Conservation (phyloP, 2,113 vertebrate species). For the Cololabis saira region DNA sequence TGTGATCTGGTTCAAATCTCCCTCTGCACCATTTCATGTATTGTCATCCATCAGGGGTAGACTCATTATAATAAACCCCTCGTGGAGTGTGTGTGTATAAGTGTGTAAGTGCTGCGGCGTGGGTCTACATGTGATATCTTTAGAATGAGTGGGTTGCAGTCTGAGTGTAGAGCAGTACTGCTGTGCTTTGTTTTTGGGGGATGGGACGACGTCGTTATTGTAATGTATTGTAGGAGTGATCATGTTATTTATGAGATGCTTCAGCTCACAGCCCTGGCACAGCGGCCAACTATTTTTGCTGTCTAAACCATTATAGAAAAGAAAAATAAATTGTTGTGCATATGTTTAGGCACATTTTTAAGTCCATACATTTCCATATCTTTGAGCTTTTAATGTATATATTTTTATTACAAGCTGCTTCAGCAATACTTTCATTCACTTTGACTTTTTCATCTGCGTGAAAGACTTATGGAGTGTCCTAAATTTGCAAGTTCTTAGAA, state of each 20-base stretch:
- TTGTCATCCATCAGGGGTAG: slow-evolving; percentile 30
- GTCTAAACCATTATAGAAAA: background rate
- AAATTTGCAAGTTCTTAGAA: too few relatives aligned
- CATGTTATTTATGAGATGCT: slow-evolving; percentile 27
- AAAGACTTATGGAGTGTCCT: too few relatives aligned
- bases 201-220: slow-evolving; percentile 65
- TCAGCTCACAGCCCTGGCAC: slow-evolving; percentile 9
- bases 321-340: too few relatives aligned
- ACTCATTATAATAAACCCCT: slow-evolving; percentile 58
- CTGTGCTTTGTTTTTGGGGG: slow-evolving; percentile 67
- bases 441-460: slow-evolving; percentile 9
- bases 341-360: background rate
- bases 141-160: slow-evolving; percentile 80
- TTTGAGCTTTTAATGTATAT: background rate
- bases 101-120: slow-evolving; percentile 49
- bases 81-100: slow-evolving; percentile 25
- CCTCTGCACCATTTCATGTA: slow-evolving; percentile 43
- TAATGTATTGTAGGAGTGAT: slow-evolving; percentile 47
- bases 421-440: slow-evolving; percentile 34
- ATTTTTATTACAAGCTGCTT: background rate
- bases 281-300: background rate
- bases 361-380: background rate
- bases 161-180: slow-evolving; percentile 59
- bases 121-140: slow-evolving; percentile 78
- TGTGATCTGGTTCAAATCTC: slow-evolving; percentile 23